Evolutionary conservation across 1,140 invertebrate genomes (phyloP).

Genomic region (Temnothorax nylanderi): DNA sequence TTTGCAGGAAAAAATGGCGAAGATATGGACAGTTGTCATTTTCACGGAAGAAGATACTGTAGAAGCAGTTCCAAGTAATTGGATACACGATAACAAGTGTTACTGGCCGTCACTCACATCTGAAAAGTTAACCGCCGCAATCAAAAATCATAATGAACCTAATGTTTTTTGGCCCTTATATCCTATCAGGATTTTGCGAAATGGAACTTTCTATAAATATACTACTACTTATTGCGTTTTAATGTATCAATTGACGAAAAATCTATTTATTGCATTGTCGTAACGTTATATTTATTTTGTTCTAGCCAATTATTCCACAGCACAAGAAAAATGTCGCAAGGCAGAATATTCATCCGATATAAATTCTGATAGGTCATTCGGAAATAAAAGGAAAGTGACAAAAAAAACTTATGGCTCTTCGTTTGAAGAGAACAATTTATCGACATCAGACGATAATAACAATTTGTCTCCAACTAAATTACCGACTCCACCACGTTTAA

Average conservation of each 20-base stretch:
- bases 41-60: neutral
- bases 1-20: neutral
- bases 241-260: neutral
- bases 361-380: neutral
- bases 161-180: neutral
- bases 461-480: neutral
- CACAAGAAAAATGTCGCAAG: neutral
- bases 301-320: neutral
- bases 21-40: neutral
- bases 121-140: neutral
- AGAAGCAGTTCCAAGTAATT: neutral
- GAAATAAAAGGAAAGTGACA: neutral
- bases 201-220: slow-evolving; percentile 2
- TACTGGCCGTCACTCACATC: neutral
- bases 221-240: neutral
- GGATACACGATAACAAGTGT: neutral
- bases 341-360: neutral
- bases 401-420: slow-evolving; percentile 2
- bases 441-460: neutral
- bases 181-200: neutral
- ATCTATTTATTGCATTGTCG: neutral
- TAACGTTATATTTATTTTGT: neutral
- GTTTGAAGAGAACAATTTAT: neutral
- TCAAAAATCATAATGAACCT: neutral
- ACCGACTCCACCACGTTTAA: neutral